Evolutionary conservation across 92 coral and sea anemone genomes (phyloP).

Genomic region (Zoanthus gigantus): DNA sequence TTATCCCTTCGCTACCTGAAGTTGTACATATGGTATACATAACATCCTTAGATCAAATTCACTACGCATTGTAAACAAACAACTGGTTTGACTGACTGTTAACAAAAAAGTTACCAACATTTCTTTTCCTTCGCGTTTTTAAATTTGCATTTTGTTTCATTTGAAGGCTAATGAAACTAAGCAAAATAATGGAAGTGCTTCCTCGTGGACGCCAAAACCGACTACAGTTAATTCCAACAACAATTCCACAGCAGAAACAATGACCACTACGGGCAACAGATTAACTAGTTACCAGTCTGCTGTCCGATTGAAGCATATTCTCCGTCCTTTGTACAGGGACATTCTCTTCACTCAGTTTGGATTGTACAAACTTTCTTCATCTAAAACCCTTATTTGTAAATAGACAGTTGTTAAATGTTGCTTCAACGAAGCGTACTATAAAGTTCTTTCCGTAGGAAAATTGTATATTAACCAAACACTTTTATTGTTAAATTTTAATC

Average conservation of each 20-base stretch:
- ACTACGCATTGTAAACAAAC: too few relatives aligned
- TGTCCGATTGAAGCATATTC: not conserved
- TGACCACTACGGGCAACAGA: not conserved
- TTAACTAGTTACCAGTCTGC: conserved; percentile 8
- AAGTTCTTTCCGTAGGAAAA: not conserved
- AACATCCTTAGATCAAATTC: too few relatives aligned
- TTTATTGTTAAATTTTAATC: too few relatives aligned
- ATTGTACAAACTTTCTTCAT: not conserved
- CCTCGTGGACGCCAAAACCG: not conserved
- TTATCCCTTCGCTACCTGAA: too few relatives aligned
- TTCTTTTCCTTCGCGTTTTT: not conserved
- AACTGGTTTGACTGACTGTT: too few relatives aligned
- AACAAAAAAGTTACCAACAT: not conserved
- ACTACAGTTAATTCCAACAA: not conserved
- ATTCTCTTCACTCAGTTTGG: not conserved
- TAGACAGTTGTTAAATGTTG: not conserved
- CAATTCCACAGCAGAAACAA: not conserved
- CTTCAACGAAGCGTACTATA: conserved; percentile 23
- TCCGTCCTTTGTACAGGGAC: conserved; percentile 10
- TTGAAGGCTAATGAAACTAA: not conserved
- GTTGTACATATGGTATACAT: too few relatives aligned
- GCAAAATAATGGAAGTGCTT: not conserved
- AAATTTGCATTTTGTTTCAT: not conserved
- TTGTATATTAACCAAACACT: not conserved
- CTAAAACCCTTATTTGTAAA: not conserved